A percentile compares a stretch with the other conserved stretches of the same genome.
Evolutionary conservation across 1,140 invertebrate species (phyloP).

Genomic region (Elymnias hypermnestra): DNA sequence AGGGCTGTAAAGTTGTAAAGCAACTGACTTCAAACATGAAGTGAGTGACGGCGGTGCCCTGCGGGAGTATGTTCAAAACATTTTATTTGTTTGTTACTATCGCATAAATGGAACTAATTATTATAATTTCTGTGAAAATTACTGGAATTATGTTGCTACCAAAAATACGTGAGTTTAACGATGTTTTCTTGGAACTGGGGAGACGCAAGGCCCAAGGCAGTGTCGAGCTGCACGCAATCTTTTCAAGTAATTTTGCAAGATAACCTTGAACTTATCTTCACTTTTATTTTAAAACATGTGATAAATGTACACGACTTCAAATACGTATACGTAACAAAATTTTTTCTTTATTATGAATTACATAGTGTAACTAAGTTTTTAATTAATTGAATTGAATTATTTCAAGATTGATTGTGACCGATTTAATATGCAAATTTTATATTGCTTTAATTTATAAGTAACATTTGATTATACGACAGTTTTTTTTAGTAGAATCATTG

Average conservation of each 20-base stretch:
- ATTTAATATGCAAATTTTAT: too few relatives aligned
- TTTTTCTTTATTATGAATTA: too few relatives aligned
- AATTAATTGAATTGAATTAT: too few relatives aligned
- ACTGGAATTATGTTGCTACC: constrained; percentile 74
- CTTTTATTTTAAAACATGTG: constrained; percentile 10
- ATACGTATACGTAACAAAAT: too few relatives aligned
- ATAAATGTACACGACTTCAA: too few relatives aligned
- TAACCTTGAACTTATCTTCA: constrained; percentile 52
- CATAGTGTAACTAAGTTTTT: too few relatives aligned
- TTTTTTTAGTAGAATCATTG: too few relatives aligned
- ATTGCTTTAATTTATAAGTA: too few relatives aligned
- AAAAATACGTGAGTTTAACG: constrained; percentile 74
- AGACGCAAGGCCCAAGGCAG: constrained; percentile 34
- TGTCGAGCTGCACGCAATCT: constrained; percentile 50
- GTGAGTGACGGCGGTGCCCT: background rate
- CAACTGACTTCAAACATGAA: constrained; percentile 2
- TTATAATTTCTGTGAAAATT: constrained; percentile 72
- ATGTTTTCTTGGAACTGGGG: constrained; percentile 64
- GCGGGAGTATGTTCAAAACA: constrained; percentile 36
- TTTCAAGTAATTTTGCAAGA: constrained; percentile 31
- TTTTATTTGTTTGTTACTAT: constrained; percentile 75
- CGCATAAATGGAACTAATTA: constrained; percentile 71
- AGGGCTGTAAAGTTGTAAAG: background rate
- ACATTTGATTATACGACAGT: too few relatives aligned
- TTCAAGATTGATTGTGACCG: too few relatives aligned